Evolutionary conservation across 1,140 invertebrate genomes (phyloP), one percentile per base, ranked within the genome.

Genomic region (Plutomurus gul): DNA sequence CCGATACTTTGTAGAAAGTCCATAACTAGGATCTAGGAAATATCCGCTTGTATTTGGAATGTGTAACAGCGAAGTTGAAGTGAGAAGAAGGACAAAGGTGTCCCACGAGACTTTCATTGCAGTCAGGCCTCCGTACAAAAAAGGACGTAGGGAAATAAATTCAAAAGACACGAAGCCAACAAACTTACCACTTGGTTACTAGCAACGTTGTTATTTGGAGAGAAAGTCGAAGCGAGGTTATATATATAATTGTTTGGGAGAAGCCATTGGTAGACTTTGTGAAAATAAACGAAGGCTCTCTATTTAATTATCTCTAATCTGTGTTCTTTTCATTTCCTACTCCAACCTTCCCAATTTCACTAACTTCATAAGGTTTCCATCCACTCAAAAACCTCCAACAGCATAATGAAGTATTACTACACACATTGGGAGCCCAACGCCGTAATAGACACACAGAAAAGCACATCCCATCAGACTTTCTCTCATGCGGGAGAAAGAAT

Each of bases 231-330:
- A n/a, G n/a, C n/a, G n/a, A n/a, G n/a, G n/a, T n/a, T n/a, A n/a
- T n/a, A n/a, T n/a, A n/a, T n/a, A n/a, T n/a, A n/a, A n/a, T n/a
- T n/a, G n/a, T n/a, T n/a, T n/a, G n/a, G n/a, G n/a, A n/a, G n/a
- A n/a, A n/a, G n/a, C n/a, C n/a, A n/a, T n/a, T n/a, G n/a, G n/a
- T n/a, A n/a, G n/a, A n/a, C n/a, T 16, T 18, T n/a, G 27, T 30
- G 27, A 36, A 65, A 65, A 65, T 65, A 65, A 65, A 65, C 27
- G 27, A 27, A 30, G 27, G 11, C 4, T 36, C 49, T 65, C 30
- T 65, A 65, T 65, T 65, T 65, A 65, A 65, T 65, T 65, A 65
- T 65, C 56, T 65, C 27, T 65, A 36, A 65, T 65, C 56, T 33
- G 10, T n/a, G 27, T 13, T 18, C 30, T 30, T 65, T 36, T 36